Conservation (phyloP, 2,888 invertebrate species). For the Trilocha varians region DNA sequence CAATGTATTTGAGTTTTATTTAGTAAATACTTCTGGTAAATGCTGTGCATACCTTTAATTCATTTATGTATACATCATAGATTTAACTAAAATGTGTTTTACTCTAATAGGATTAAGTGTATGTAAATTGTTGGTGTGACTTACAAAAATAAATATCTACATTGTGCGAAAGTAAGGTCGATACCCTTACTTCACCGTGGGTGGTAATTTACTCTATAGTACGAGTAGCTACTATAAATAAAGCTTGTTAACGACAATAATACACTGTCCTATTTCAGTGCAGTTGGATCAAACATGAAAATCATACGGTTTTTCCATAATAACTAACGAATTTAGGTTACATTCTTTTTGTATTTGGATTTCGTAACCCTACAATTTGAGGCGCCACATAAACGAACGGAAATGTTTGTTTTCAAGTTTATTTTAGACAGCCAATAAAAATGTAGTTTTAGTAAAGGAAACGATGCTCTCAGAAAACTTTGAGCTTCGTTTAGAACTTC, state of each 20-base stretch:
- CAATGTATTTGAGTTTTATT: too few relatives aligned
- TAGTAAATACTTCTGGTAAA: too few relatives aligned
- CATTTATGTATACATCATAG: too few relatives aligned
- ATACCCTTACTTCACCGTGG: conserved; percentile 45
- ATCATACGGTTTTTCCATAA: conserved; percentile 14
- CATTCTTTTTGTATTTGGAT: conserved; percentile 13
- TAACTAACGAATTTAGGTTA: conserved; percentile 16
- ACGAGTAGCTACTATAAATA: conserved; percentile 45
- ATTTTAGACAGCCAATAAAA: neutral
- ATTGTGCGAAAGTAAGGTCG: conserved; percentile 42
- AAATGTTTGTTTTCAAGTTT: neutral
- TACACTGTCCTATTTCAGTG: conserved; percentile 47
- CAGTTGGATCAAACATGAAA: conserved; percentile 36
- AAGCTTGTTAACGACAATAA: conserved; percentile 50
- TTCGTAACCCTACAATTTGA: conserved; percentile 4
- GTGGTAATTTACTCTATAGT: conserved; percentile 53
- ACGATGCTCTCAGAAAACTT: neutral
- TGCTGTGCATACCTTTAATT: too few relatives aligned
- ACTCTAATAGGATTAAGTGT: too few relatives aligned
- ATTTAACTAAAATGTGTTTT: too few relatives aligned
- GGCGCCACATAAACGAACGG: neutral
- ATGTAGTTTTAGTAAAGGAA: neutral
- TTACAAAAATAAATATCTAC: conserved; percentile 27
- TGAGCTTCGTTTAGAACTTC: neutral
- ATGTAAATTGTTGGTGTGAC: too few relatives aligned